Evolutionary conservation across 2,113 vertebrate species (phyloP).

Genomic region (Cyanoliseus patagonus): DNA sequence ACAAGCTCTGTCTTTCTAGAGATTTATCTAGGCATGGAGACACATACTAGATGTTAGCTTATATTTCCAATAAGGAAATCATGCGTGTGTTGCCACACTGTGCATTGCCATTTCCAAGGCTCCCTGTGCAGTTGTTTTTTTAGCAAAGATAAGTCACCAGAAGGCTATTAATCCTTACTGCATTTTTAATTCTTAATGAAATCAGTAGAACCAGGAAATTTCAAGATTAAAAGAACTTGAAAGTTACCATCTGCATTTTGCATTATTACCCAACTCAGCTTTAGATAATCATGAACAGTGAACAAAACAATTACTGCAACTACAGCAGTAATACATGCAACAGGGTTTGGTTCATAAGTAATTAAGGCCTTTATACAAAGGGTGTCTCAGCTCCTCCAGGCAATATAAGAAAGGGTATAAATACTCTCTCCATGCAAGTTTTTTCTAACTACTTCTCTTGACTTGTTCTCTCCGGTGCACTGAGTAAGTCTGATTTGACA

Average conservation of each 20-base stretch:
- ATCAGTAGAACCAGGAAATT: neutral
- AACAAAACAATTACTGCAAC: slow-evolving; percentile 25
- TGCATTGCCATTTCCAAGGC: neutral
- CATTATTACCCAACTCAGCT: neutral
- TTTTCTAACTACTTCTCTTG: neutral
- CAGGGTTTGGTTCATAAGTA: neutral
- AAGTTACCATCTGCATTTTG: neutral
- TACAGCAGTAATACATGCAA: neutral
- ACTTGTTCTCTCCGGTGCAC: slow-evolving; percentile 12
- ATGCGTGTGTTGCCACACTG: neutral
- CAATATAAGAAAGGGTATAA: neutral
- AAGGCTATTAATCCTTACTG: fast-evolving
- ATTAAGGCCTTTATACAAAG: slow-evolving; percentile 17
- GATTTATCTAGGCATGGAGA: neutral
- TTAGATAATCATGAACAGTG: neutral
- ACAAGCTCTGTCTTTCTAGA: neutral
- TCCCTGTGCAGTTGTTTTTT: neutral
- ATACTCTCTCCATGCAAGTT: fast-evolving
- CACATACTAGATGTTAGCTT: fast-evolving
- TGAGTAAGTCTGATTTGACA: slow-evolving; percentile 42
- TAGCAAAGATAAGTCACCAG: neutral
- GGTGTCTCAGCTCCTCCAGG: slow-evolving; percentile 18
- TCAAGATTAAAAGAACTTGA: slow-evolving; percentile 16
- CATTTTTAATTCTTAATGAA: neutral
- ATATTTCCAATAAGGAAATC: neutral